Evolutionary conservation across 92 coral and sea anemone species (phyloP), one percentile per base, ranked within the genome.

Genomic region (Phenganax stokvisi): DNA sequence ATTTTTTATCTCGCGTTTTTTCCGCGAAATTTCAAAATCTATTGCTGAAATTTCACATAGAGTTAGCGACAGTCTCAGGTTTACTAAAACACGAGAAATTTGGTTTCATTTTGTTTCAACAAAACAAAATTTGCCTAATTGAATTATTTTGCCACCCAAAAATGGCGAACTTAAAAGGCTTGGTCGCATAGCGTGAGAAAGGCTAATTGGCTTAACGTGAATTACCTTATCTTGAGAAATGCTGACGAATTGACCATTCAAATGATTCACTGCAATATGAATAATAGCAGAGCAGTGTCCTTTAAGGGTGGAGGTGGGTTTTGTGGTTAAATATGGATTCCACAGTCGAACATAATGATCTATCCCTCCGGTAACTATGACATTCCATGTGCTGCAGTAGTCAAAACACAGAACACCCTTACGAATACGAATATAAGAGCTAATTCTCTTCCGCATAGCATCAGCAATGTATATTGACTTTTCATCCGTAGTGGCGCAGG

Each of bases 381-480:
- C 98, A 80, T 94, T 94, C 98, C 98, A 94, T 64, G 92, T 96
- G 85, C 91, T 92, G 79, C 98, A 94, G 89, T 94, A 94, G 87
- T 94, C 98, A 86, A 94, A 94, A 29, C 97, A 92, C n/a, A 90
- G 85, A 84, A 94, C 91, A 37, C 98, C 98, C 87, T 94, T 94
- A 68, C 98, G 96, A 54, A 93, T 92, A 60, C 88, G 89, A 57
- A 94, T 92, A 80, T 90, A 88, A 0, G 98, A 94, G 37, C 87
- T 87, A 87, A 96, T 94, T 51, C 83, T 57, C 56, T 79, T 79
- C 7, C 83, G 27, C 44, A 60, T 68, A 5, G 74, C 68, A 53
- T 79, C 83, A 51, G 97, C 99, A 10, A 96, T 85, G 59, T 92
- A 96, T 91, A 96, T 88, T 54, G 99, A 96, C 57, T 87, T 90